These are phyloP conservation scores for Acanthoscelides obtectus DNA, from an alignment of 2,888 invertebrate species.

Conservation along the genomic window DNA sequence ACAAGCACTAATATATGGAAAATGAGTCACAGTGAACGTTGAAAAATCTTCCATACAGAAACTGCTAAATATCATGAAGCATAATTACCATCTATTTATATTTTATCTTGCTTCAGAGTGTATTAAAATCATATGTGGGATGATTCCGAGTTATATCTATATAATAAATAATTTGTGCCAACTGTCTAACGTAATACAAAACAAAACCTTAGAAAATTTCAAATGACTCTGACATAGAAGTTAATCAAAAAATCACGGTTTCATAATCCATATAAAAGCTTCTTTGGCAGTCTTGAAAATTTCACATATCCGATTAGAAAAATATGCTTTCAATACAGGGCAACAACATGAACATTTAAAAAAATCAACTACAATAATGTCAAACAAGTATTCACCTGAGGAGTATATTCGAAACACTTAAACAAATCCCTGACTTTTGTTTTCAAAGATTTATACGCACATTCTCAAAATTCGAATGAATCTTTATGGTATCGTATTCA, in stretches of 20 bases:
- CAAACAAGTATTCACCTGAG: background rate
- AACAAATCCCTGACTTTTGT: background rate
- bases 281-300: background rate
- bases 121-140: background rate
- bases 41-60: background rate
- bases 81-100: too few species aligned
- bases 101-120: too few species aligned
- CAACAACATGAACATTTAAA: background rate
- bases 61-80: background rate
- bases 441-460: background rate
- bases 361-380: background rate
- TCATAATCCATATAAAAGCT: background rate
- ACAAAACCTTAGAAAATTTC: background rate
- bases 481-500: background rate
- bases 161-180: background rate
- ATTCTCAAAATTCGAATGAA: background rate
- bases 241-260: background rate
- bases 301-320: background rate
- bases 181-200: background rate
- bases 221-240: background rate
- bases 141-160: background rate
- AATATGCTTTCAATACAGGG: background rate
- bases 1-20: background rate
- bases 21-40: background rate
- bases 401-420: background rate